Evolutionary conservation across 2,113 vertebrate species (phyloP), one percentile per base, ranked within the genome.

Genomic region (Choloepus hoffmanni): DNA sequence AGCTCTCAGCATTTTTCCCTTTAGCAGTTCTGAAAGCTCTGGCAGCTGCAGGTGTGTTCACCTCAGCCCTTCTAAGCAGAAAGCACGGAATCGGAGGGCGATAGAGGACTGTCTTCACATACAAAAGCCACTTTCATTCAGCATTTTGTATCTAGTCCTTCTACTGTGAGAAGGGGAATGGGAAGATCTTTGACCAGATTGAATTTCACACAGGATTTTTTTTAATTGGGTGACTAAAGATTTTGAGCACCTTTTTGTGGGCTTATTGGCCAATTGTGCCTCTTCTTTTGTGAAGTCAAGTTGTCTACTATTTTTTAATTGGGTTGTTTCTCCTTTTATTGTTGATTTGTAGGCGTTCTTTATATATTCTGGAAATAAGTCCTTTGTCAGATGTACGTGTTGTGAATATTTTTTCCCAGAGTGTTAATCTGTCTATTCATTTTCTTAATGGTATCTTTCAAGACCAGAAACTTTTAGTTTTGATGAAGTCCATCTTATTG

Each of bases 271-370:
- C 60, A 72, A 65, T 43, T 33, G 30, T 11, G 48, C n/a, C 18
- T 67, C 63, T 87, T 81, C 63, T 87, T 81, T 92, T 94, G 50
- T 78, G 50, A 91, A 58, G 16, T 50, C 28, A 53, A 78, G 84
- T 65, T 50, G 79, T 91, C 63, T 48, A 36, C 36, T 62, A 62
- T 79, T 79, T 92, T 45, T 86, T 53, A 93, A 48, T 77, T 15
- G 40, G 4, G 2, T 62, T 87, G 16, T 76, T 68, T 84, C 30
- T 63, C 16, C 62, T 96, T 77, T 90, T 77, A 53, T 53, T 53
- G 13, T 14, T 86, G 40, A 82, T 85, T 85, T 92, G 24, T 76
- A 76, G 48, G 33, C 36, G 60, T 72, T 70, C 21, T 90, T 82
- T 89, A 19, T 30, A 18, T 62, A 79, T 30, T 87, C 40, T 68